phyloP scores from a whole-genome alignment of 2,888 invertebrate species.

The Drosophila lutescens region DNA sequence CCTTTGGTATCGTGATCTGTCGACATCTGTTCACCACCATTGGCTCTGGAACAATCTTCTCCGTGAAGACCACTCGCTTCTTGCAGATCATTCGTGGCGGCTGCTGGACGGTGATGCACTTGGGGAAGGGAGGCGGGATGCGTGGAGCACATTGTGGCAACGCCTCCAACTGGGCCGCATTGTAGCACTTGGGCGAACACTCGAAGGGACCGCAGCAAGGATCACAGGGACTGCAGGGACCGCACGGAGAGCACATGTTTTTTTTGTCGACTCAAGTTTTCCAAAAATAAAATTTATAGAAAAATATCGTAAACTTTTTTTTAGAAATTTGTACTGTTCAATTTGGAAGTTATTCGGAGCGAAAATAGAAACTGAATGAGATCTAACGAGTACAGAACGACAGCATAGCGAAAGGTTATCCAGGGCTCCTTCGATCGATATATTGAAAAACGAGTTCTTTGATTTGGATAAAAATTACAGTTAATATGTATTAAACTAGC shows the following conservation, averaged over 20 bases:
- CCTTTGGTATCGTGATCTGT: slow-evolving; percentile 81
- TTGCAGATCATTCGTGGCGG: slow-evolving; percentile 81
- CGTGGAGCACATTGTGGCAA: slow-evolving; percentile 82
- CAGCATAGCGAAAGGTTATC: slow-evolving; percentile 9
- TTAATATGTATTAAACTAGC: too few relatives aligned
- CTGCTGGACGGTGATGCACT: slow-evolving; percentile 82
- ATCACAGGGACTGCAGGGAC: slow-evolving; percentile 78
- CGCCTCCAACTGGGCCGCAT: slow-evolving; percentile 79
- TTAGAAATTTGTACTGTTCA: slow-evolving; percentile 52
- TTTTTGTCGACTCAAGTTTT: slow-evolving; percentile 44
- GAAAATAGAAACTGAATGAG: slow-evolving; percentile 42
- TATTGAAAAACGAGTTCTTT: background rate
- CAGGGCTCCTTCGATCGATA: slow-evolving; percentile 21
- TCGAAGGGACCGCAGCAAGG: slow-evolving; percentile 80
- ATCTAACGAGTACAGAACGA: slow-evolving; percentile 13
- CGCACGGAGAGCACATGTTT: slow-evolving; percentile 69
- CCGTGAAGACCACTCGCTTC: slow-evolving; percentile 82
- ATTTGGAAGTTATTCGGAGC: slow-evolving; percentile 61
- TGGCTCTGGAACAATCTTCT: slow-evolving; percentile 79
- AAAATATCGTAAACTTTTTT: slow-evolving; percentile 15
- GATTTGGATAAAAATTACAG: background rate
- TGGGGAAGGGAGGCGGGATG: slow-evolving; percentile 79
- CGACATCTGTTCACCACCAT: slow-evolving; percentile 81
- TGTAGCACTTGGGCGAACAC: slow-evolving; percentile 81
- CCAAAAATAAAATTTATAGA: slow-evolving; percentile 17